Base-by-base conservation (phyloP, 2,113 vertebrate species). In the Delphinus delphis region DNA sequence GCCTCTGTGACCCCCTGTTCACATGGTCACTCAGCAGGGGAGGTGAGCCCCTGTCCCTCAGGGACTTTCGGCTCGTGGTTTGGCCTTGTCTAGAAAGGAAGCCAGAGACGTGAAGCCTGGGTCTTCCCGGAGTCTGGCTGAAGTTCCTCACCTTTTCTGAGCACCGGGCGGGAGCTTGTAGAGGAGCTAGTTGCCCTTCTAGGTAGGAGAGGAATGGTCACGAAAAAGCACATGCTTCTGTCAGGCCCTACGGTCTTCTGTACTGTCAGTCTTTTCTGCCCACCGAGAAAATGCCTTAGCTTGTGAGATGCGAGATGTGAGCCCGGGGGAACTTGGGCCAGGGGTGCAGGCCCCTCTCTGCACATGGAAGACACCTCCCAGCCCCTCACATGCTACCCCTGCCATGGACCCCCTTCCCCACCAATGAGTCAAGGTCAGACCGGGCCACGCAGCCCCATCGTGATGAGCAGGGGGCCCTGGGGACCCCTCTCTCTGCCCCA, bases 281-380 rank as follows among this genome's bases (percentile, higher is more conserved):
- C 7, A 14, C 84, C 0, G 1, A 79, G 20, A 73, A 88, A 60
- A 55, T 4, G 36, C 18, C 58, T 89, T 84, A 7, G 41, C 31
- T 20, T 7, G 0, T 36, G 50, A 68, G 88, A n/a, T 20, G 18
- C 21, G 21, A 68, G 47, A n/a, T 20, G 18, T n/a, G 31, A 68
- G 55, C 36, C 79, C 0, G 0, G 8, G 44, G 77, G 60, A 76
- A 33, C 21, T 8, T n/a, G 26, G 8, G 23, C 53, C 14, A 3
- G 58, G 26, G 17, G 36, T 33, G 14, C 50, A 55, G 28, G 47
- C 26, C 20, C 68, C 25, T 31, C 55, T 67, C 33, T 50, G 50
- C 50, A 33, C 2, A 1, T 8, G 10, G 38, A 50, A 90, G 80
- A 50, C 20, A 12, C 76, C 26, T 28, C 36, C 88, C 11, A n/a